phyloP scores from a whole-genome alignment of 2,797 vertebrate genomes.

The Glyptemys insculpta region DNA sequence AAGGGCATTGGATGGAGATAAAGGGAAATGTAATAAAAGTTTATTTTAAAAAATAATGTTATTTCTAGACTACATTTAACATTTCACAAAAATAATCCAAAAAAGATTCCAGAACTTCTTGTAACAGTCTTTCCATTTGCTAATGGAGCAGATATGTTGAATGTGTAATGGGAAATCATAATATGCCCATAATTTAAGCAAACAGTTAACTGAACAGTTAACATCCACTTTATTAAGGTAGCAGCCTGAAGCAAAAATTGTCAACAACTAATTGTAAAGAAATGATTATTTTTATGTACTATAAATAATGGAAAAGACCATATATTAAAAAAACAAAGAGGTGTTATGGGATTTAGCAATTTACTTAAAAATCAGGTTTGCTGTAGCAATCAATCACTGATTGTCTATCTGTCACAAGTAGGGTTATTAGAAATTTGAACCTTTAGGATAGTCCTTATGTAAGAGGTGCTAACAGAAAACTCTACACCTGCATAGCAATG shows the following conservation, averaged over 20 bases:
- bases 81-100: background rate
- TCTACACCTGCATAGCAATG: background rate
- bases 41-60: background rate
- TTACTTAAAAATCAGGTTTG: background rate
- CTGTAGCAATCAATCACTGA: background rate
- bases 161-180: background rate
- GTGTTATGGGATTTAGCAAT: background rate
- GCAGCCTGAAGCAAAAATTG: slow-evolving; percentile 35
- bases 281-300: slow-evolving; percentile 38
- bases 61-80: background rate
- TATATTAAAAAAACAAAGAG: background rate
- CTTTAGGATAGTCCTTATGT: background rate
- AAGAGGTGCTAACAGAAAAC: background rate
- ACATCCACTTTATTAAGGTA: slow-evolving; percentile 22
- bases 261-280: slow-evolving; percentile 46
- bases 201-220: background rate
- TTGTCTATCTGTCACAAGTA: background rate
- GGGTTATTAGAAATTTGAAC: background rate
- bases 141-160: slow-evolving; percentile 21
- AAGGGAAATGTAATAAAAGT: background rate
- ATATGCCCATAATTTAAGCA: slow-evolving; percentile 28
- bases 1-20: background rate
- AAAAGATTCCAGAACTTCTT: background rate
- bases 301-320: background rate
- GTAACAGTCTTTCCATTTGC: slow-evolving; percentile 28